These are phyloP conservation scores for Chrysemys picta DNA, from an alignment of 2,113 vertebrate genomes.

Conservation along the genomic window DNA sequence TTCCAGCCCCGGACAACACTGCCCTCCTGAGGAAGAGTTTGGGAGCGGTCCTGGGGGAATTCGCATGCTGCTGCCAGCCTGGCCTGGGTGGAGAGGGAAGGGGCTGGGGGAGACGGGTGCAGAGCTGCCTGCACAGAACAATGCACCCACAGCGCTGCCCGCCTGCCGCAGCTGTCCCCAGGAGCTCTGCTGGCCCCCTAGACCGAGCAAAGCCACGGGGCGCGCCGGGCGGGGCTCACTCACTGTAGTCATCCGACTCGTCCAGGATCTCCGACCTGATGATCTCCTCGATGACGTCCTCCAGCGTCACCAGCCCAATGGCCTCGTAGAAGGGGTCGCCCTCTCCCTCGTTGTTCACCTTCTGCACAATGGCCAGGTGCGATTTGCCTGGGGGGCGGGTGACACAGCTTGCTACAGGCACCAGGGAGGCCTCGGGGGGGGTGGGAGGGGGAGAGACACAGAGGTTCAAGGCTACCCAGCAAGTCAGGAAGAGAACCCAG, in stretches of 20 bases:
- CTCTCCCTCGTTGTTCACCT: slow-evolving; percentile 96
- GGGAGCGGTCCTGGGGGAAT: too few species aligned
- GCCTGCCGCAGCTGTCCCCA: too few species aligned
- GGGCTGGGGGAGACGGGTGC: too few species aligned
- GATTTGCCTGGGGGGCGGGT: slow-evolving; percentile 85
- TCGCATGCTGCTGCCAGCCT: background rate
- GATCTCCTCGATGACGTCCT: slow-evolving; percentile 97
- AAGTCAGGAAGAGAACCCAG: background rate
- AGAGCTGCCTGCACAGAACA: too few species aligned
- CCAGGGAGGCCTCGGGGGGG: rapidly evolving
- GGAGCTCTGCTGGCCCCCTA: too few species aligned
- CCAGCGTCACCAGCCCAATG: slow-evolving; percentile 92
- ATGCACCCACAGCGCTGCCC: too few species aligned
- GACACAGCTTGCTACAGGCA: background rate
- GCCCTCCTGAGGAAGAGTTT: too few species aligned
- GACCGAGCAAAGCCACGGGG: too few species aligned
- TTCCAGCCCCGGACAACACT: too few species aligned
- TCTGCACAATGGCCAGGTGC: slow-evolving; percentile 98
- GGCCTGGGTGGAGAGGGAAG: too few species aligned
- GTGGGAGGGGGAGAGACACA: too few species aligned
- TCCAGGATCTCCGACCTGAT: slow-evolving; percentile 96
- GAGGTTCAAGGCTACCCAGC: background rate
- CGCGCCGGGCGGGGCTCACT: slow-evolving; percentile 47
- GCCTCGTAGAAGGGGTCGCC: slow-evolving; percentile 98
- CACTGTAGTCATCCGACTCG: slow-evolving; percentile 93